Percentiles rank a stretch among this genome's conserved stretches.
Conservation (phyloP, 2,113 vertebrate genomes). For the Neogale vison region DNA sequence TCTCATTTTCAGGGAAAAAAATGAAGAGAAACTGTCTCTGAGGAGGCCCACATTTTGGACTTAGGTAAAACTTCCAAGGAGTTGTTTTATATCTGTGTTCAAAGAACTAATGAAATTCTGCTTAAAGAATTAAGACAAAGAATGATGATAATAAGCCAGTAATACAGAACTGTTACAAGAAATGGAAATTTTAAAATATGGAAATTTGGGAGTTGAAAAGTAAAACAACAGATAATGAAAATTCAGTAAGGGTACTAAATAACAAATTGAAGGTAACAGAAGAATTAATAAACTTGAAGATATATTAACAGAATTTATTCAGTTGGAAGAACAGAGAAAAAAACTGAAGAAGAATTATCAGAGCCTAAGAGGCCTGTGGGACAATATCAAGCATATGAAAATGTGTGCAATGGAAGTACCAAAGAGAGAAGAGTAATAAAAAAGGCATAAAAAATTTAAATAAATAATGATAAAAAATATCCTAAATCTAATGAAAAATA, state of each 20-base stretch:
- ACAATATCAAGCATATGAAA: neutral
- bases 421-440: neutral
- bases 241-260: neutral
- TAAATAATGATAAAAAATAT: neutral
- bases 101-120: conserved; percentile 4
- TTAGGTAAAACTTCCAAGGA: neutral
- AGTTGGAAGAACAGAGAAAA: neutral
- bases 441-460: neutral
- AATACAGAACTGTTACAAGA: neutral
- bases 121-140: neutral
- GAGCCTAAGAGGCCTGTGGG: neutral
- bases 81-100: neutral
- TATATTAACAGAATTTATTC: neutral
- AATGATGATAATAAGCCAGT: neutral
- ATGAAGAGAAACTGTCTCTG: neutral
- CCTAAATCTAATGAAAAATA: neutral
- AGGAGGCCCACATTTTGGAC: neutral
- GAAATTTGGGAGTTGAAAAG: neutral
- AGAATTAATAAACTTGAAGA: neutral
- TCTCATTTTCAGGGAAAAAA: neutral
- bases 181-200: neutral
- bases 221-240: neutral
- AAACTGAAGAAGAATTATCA: neutral
- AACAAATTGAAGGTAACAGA: neutral
- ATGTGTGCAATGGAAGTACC: neutral